phyloP scores from a whole-genome alignment of 37 sponge, comb jelly and placozoan genomes.

The Geodia barretti region DNA sequence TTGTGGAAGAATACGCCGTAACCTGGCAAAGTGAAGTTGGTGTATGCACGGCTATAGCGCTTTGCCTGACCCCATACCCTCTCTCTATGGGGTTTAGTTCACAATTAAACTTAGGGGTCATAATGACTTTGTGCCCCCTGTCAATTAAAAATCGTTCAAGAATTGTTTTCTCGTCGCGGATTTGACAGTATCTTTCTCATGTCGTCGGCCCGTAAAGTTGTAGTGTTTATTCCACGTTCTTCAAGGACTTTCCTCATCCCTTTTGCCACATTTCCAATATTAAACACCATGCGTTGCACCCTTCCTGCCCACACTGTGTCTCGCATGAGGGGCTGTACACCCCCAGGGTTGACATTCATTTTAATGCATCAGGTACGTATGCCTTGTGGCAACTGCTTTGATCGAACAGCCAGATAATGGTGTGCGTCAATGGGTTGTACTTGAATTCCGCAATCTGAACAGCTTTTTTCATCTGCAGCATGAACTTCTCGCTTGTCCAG shows the following conservation, averaged over 20 bases:
- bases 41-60: not conserved
- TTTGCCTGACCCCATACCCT: conserved; percentile 27
- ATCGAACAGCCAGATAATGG: conserved; percentile 47
- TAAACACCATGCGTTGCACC: no score
- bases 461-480: conserved; percentile 26
- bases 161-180: not conserved
- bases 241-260: not conserved
- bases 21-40: not conserved
- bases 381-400: conserved; percentile 36
- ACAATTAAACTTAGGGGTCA: conserved; percentile 5
- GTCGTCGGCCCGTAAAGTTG: not conserved
- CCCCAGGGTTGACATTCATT: no score
- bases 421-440: conserved; percentile 27
- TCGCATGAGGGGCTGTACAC: no score
- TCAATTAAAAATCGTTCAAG: not conserved
- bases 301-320: no score
- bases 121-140: not conserved
- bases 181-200: conserved; percentile 7
- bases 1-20: no score
- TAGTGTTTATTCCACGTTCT: conserved; percentile 1
- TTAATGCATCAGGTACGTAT: conserved; percentile 32
- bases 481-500: conserved; percentile 31
- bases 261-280: no score
- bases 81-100: conserved; percentile 23
- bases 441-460: conserved; percentile 38